Percentiles rank a stretch among this genome's conserved stretches.
Conservation (phyloP, 2,797 vertebrate species). For the Lepus oiostolus region DNA sequence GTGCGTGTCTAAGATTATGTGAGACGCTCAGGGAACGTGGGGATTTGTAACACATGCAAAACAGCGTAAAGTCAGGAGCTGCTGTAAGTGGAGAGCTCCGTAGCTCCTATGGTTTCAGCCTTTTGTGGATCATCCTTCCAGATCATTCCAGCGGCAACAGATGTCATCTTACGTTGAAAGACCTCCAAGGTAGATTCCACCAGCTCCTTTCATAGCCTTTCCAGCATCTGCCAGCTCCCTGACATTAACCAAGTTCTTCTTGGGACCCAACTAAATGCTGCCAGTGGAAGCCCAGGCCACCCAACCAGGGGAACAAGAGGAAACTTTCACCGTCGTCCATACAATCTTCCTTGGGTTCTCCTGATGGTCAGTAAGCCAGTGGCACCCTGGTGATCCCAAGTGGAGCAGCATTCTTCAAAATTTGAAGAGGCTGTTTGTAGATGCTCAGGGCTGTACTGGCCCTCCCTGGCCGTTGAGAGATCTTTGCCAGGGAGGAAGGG, state of each 20-base stretch:
- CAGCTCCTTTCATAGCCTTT: background rate
- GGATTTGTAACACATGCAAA: conserved; percentile 57
- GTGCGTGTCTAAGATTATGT: background rate
- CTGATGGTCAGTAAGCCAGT: background rate
- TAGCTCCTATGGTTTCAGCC: background rate
- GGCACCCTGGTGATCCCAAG: background rate
- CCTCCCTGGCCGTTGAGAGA: background rate
- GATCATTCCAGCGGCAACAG: conserved; percentile 1
- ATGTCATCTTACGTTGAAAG: conserved; percentile 59
- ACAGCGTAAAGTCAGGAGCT: conserved; percentile 44
- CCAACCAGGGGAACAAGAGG: background rate
- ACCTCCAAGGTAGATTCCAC: conserved; percentile 55
- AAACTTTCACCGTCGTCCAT: background rate
- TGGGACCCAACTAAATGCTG: background rate
- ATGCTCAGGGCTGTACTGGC: background rate
- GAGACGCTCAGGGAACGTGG: background rate
- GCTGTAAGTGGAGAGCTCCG: conserved; percentile 40
- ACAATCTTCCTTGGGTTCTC: background rate
- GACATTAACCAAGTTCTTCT: background rate
- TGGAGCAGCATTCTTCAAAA: background rate
- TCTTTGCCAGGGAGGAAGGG: background rate
- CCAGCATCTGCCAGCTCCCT: background rate
- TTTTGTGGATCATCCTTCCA: conserved; percentile 27
- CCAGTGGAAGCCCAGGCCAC: background rate
- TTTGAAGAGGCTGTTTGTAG: background rate